Evolutionary conservation across 2,797 vertebrate species (phyloP).

Genomic region (Columba guinea): DNA sequence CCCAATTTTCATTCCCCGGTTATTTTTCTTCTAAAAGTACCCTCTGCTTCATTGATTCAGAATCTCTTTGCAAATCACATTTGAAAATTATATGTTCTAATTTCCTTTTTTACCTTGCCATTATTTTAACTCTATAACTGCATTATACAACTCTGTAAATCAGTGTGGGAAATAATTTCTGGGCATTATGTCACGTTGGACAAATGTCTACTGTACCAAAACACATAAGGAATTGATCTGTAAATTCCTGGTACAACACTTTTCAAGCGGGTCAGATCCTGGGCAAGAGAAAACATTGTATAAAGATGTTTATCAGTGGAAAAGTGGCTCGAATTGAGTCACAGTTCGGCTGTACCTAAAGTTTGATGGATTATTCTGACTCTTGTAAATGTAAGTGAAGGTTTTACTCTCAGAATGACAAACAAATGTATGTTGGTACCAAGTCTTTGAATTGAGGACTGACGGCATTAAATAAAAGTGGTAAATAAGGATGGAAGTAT

Average conservation of each 20-base stretch:
- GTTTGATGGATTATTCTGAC: not conserved
- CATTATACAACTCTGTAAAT: not conserved
- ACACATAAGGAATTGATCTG: not conserved
- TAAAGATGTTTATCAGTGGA: not conserved
- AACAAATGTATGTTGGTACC: not conserved
- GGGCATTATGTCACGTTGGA: not conserved
- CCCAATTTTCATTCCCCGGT: not conserved
- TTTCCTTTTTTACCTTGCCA: not conserved
- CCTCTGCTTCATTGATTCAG: not conserved
- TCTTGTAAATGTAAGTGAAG: accelerated
- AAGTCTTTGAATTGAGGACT: not conserved
- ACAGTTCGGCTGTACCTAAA: not conserved
- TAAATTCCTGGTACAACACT: not conserved
- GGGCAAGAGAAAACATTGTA: not conserved
- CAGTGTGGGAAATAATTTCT: not conserved
- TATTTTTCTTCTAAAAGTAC: not conserved
- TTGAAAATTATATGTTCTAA: not conserved
- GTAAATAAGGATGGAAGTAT: not conserved
- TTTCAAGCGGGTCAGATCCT: not conserved
- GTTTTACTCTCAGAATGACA: not conserved
- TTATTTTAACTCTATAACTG: not conserved
- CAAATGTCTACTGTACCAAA: not conserved
- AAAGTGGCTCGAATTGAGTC: accelerated
- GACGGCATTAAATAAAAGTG: not conserved
- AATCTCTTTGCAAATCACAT: not conserved